Evolutionary conservation across 2,113 vertebrate genomes (phyloP).

Genomic region (Strix aluco): DNA sequence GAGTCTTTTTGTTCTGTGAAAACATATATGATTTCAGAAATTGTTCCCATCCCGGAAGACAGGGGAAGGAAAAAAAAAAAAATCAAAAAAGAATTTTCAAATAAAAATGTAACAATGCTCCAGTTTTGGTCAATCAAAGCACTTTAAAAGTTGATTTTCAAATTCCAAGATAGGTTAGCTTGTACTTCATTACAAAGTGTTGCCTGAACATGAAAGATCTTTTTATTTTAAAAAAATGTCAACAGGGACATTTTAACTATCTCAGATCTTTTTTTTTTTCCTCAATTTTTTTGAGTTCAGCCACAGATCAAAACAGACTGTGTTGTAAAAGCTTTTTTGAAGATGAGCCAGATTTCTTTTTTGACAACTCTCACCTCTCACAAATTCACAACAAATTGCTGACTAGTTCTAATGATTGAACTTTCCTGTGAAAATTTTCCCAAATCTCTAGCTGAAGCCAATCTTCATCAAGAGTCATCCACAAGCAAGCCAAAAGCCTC

Average conservation of each 20-base stretch:
- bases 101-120: slow-evolving; percentile 8
- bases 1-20: slow-evolving; percentile 18
- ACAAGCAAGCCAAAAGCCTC: background rate
- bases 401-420: background rate
- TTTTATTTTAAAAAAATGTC: background rate
- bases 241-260: background rate
- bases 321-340: slow-evolving; percentile 59
- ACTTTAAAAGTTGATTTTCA: slow-evolving; percentile 18
- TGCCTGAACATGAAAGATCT: slow-evolving; percentile 27
- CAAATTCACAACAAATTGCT: slow-evolving; percentile 37
- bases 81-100: slow-evolving; percentile 36
- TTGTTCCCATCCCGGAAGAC: background rate
- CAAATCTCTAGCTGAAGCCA: background rate
- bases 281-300: background rate
- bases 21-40: slow-evolving; percentile 39
- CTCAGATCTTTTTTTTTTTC: background rate
- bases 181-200: slow-evolving; percentile 27
- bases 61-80: background rate
- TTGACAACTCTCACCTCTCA: background rate
- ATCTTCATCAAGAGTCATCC: background rate
- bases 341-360: slow-evolving; percentile 36
- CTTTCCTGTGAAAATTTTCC: background rate
- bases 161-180: slow-evolving; percentile 10
- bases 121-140: slow-evolving; percentile 5
- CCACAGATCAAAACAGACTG: slow-evolving; percentile 36